A percentile compares a stretch with the other conserved stretches of the same genome.
Conservation (phyloP, 2,113 vertebrate genomes). For the Paralichthys olivaceus region DNA sequence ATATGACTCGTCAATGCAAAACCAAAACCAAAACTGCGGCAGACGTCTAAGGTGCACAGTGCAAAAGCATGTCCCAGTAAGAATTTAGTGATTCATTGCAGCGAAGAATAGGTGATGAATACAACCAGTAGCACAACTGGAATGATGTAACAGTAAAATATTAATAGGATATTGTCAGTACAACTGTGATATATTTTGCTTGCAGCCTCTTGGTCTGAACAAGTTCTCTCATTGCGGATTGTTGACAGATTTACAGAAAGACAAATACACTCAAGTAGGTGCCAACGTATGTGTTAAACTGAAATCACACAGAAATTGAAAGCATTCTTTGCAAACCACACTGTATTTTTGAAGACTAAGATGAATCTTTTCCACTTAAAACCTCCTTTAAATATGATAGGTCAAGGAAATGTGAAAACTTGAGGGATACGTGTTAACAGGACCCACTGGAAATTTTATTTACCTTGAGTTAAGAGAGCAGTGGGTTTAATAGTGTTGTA, state of each 20-base stretch:
- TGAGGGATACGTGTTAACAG: background rate
- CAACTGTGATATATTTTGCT: background rate
- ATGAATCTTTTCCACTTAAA: too few species aligned
- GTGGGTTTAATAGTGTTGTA: background rate
- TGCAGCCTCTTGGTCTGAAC: background rate
- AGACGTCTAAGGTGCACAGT: background rate
- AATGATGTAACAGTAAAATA: background rate
- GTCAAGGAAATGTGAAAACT: background rate
- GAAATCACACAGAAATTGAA: constrained; percentile 11
- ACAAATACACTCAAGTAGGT: background rate
- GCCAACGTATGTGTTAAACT: background rate
- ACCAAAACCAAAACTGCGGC: background rate
- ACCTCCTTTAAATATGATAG: background rate
- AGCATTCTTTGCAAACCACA: constrained; percentile 3
- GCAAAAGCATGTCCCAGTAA: background rate
- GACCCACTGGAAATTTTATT: background rate
- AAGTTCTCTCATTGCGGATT: constrained; percentile 1
- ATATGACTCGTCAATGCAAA: background rate
- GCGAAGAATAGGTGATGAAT: background rate
- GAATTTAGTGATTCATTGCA: background rate
- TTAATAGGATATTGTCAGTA: background rate
- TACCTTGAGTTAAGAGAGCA: background rate
- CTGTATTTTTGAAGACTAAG: too few species aligned
- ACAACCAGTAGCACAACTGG: background rate
- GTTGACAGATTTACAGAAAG: constrained; percentile 29